Evolutionary conservation across 2,888 invertebrate genomes (phyloP).

Genomic region (Netelia fuscicornis): DNA sequence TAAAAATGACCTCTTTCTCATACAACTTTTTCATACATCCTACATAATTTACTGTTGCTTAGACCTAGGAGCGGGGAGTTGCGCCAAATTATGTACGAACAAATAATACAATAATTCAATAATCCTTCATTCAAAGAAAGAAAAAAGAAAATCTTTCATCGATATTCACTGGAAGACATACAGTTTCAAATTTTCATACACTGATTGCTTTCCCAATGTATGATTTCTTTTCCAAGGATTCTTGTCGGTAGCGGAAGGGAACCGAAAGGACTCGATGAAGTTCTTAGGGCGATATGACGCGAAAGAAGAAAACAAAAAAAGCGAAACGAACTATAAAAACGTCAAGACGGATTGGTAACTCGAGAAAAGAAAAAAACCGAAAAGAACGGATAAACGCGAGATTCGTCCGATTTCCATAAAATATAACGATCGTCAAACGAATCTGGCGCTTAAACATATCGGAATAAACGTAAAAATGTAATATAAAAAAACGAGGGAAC

Average conservation of each 20-base stretch:
- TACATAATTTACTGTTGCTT: conserved; percentile 70
- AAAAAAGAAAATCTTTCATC: conserved; percentile 18
- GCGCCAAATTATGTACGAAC: conserved; percentile 72
- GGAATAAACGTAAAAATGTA: not conserved
- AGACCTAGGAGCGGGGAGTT: conserved; percentile 83
- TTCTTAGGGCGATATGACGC: not conserved
- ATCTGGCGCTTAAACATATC: conserved; percentile 5
- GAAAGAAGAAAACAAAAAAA: not conserved
- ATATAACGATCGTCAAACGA: not conserved
- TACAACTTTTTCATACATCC: conserved; percentile 70
- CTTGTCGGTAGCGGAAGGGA: conserved; percentile 19
- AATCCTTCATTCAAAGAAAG: conserved; percentile 52
- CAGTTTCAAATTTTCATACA: conserved; percentile 57
- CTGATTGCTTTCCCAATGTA: conserved; percentile 70
- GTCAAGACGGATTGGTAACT: too few species aligned
- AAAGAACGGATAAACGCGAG: not conserved
- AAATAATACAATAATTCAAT: conserved; percentile 44
- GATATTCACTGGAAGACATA: conserved; percentile 62
- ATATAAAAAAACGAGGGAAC: conserved; percentile 8
- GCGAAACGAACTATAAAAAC: too few species aligned
- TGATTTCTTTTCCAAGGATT: conserved; percentile 59
- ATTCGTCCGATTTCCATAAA: not conserved
- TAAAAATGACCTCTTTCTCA: conserved; percentile 63
- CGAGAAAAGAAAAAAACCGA: not conserved
- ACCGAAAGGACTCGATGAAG: not conserved